Evolutionary conservation across 2,797 vertebrate species (phyloP), one percentile per base, ranked within the genome.

Genomic region (Fundulus diaphanus): DNA sequence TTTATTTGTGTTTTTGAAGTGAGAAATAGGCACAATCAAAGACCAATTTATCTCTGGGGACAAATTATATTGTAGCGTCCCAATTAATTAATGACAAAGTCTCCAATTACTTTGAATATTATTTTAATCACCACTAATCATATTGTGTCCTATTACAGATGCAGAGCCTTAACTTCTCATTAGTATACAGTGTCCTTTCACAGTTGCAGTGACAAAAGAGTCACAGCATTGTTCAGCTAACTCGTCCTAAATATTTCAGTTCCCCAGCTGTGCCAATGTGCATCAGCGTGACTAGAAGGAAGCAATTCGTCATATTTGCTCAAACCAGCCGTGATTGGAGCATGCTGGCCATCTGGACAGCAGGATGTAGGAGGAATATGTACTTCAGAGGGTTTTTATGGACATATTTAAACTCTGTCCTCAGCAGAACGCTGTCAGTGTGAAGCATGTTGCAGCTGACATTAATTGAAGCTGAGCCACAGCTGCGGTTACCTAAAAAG

Each of bases 391-490:
- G 31, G 16, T 18, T 67, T 67, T 27, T 63, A 20, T 40, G 7
- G 51, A 46, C 11, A n/a, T 35, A 73, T 46, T 76, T 22, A 40
- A 70, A 37, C n/a, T 51, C 7, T 54, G 20, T 73, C 18, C 66
- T 59, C 49, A 69, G 42, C n/a, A n/a, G 33, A 18, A 77, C 37
- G 42, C 20, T 69, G 46, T 65, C 74, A 67, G 22, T 44, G 18
- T 72, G 59, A 24, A 44, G 6, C 49, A 72, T 29, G 56, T 1
- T 33, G 35, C 18, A 22, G 67, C 61, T 73, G 76, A 78, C 24
- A 5, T n/a, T 72, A 68, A 71, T 61, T 76, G 31, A 74, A 81
- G 61, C 61, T 77, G 82, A 82, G 56, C 22, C 56, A 40, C 42
- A 61, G 78, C 67, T 77, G 78, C 70, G 40, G 65, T 35, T 82